Evolutionary conservation across 1,140 invertebrate genomes (phyloP).

Genomic region (roundworm (Caenorhabditis elegans)): DNA sequence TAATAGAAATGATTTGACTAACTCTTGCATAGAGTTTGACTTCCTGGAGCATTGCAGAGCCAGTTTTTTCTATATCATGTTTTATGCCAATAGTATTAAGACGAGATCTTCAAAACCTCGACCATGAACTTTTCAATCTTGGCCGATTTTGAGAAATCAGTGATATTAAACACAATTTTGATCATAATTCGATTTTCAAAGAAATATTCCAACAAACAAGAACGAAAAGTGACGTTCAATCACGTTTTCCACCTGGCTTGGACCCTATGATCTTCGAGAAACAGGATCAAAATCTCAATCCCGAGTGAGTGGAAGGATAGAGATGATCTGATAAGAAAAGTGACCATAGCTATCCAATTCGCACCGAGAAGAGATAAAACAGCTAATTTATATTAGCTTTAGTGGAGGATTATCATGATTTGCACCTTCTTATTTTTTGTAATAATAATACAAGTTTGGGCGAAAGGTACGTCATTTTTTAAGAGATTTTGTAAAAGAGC

Average conservation of each 20-base stretch:
- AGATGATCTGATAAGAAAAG: slow-evolving; percentile 2
- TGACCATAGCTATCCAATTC: background rate
- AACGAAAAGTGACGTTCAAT: background rate
- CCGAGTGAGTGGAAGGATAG: background rate
- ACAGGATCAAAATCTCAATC: slow-evolving; percentile 16
- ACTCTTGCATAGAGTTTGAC: no score
- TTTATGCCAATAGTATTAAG: no score
- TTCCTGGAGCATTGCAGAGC: no score
- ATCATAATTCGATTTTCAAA: background rate
- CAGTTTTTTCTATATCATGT: no score
- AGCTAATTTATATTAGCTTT: background rate
- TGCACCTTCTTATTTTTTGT: background rate
- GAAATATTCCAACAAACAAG: background rate
- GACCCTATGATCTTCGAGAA: slow-evolving; percentile 17
- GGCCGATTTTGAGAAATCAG: no score
- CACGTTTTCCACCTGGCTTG: slow-evolving; percentile 4
- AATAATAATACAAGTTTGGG: background rate
- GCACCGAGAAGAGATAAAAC: background rate
- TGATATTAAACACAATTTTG: no score
- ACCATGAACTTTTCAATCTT: no score
- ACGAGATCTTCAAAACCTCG: no score
- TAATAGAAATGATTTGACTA: no score
- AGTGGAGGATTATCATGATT: background rate
- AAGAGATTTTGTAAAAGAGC: no score
- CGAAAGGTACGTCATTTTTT: background rate